phyloP scores from a whole-genome alignment of 2,113 vertebrate species.

The Aythya baeri region DNA sequence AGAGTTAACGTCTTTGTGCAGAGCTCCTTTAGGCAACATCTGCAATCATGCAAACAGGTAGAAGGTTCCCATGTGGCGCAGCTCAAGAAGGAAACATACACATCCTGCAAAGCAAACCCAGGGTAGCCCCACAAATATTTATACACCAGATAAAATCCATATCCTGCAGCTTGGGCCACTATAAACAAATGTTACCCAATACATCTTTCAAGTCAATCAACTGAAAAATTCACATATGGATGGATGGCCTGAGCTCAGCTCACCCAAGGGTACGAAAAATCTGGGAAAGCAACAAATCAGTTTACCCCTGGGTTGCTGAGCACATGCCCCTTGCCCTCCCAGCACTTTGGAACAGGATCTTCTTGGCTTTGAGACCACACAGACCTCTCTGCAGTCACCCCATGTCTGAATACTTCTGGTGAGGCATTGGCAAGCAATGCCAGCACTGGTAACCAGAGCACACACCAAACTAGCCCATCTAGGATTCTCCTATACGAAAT shows the following conservation, averaged over 20 bases:
- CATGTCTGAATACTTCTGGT: not conserved
- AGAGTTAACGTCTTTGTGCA: not conserved
- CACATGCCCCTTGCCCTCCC: not conserved
- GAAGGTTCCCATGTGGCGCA: not conserved
- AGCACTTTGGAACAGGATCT: not conserved
- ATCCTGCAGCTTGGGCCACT: not conserved
- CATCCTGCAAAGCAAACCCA: not conserved
- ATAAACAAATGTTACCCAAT: not conserved
- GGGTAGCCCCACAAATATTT: conserved; percentile 11
- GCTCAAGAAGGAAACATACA: not conserved
- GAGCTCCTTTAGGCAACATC: conserved; percentile 36
- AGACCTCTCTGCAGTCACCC: not conserved
- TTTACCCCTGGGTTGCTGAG: not conserved
- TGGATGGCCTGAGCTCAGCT: not conserved
- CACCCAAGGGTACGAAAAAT: not conserved
- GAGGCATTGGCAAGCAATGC: not conserved
- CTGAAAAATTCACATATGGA: not conserved
- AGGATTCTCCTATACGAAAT: not conserved
- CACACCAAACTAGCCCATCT: not conserved
- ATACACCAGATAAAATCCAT: not conserved
- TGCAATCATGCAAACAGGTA: conserved; percentile 45
- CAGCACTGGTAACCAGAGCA: not conserved
- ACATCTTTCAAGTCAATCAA: not conserved
- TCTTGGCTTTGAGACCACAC: not conserved
- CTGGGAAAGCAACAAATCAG: not conserved